Evolutionary conservation across 2,797 vertebrate genomes (phyloP), one percentile per base, ranked within the genome.

Genomic region (Eleutherodactylus coqui): DNA sequence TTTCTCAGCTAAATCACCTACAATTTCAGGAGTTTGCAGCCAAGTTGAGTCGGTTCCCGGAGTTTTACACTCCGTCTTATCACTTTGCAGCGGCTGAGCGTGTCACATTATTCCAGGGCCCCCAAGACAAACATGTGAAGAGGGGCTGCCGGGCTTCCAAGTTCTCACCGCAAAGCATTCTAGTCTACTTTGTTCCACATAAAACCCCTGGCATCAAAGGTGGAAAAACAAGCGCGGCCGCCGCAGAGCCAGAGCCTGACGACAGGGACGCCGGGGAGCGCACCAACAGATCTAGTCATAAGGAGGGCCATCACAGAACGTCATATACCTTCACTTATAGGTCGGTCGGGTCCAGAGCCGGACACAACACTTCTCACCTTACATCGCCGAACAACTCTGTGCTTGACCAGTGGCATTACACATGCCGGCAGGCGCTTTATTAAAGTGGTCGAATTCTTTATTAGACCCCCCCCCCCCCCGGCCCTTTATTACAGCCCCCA

Each of bases 131-230:
- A 86, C 85, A 86, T 64, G 69, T 81, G 41, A 51, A 73, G 45
- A 45, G 36, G 53, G 49, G 51, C 85, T n/a, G 43, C 41, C 34
- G 24, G 47, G 72, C 38, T 86, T 82, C 85, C 85, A 36, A 82
- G 51, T 21, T n/a, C 79, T 86, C 72, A 36, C 85, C 85, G 24
- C 85, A 86, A 13, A 82, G 85, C 69, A 82, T 86, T 86, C 81
- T 53, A 69, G 78, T 81, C 69, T 81, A 86, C 75, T 86, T 82
- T 86, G 27, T 86, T 86, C 85, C 85, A 82, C 85, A 86, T 86
- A 86, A 86, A 86, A 86, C 53, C 55, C 49, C 85, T 86, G 85
- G 85, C 85, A 86, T 14, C 41, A 11, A 53, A 77, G 58, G 85
- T 69, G 85, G 85, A 86, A 86, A 86, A 82, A 86, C 60, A 73